Conservation (phyloP, 2,113 vertebrate genomes). For the Rhodinocichla rosea region DNA sequence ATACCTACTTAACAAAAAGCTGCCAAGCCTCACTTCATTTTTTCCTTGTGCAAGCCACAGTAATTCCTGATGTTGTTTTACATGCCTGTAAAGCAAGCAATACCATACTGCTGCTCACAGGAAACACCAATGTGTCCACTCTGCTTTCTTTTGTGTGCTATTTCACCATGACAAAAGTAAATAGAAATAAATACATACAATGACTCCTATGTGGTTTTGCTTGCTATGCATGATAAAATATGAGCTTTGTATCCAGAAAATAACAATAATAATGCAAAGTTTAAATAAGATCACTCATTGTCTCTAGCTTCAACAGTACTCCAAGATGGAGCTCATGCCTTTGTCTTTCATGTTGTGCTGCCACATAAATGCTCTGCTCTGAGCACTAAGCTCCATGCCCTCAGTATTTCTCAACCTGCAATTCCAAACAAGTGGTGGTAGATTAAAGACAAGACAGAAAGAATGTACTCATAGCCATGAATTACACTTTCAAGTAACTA, state of each 20-base stretch:
- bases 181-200: not conserved
- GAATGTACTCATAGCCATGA: not conserved
- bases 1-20: not conserved
- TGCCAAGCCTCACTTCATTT: not conserved
- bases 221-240: not conserved
- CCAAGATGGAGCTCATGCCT: not conserved
- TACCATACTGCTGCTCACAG: not conserved
- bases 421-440: not conserved
- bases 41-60: not conserved
- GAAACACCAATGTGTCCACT: not conserved
- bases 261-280: not conserved
- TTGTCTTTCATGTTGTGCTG: not conserved
- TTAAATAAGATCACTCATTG: not conserved
- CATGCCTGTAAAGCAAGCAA: not conserved
- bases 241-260: not conserved
- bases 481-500: not conserved
- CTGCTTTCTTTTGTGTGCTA: not conserved
- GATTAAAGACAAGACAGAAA: constrained; percentile 21
- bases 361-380: not conserved
- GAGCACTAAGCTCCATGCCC: not conserved
- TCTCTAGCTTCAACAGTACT: not conserved
- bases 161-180: not conserved
- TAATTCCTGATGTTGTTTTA: not conserved
- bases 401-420: constrained; percentile 22
- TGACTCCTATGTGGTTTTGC: accelerated